phyloP scores from a whole-genome alignment of 2,797 vertebrate species.

The Setipinna tenuifilis region DNA sequence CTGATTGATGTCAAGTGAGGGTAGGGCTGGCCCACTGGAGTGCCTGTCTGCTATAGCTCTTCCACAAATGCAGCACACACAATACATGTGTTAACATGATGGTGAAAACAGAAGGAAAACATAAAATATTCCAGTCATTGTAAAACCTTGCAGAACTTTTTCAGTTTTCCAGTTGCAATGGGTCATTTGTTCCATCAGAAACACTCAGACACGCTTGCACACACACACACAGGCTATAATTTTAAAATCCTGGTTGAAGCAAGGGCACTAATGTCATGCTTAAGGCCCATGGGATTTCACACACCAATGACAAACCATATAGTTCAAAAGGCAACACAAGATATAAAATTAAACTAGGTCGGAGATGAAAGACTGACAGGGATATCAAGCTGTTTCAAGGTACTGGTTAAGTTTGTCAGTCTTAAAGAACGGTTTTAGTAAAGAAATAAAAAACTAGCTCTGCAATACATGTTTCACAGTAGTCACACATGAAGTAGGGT shows the following conservation, averaged over 20 bases:
- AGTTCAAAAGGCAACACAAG: conserved; percentile 32
- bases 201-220: neutral
- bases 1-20: neutral
- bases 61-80: neutral
- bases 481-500: conserved; percentile 19
- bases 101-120: neutral
- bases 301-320: conserved; percentile 33
- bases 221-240: neutral
- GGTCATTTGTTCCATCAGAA: conserved; percentile 32
- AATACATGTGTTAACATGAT: neutral
- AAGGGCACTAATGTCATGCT: conserved; percentile 28
- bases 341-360: conserved; percentile 24
- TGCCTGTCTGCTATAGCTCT: neutral
- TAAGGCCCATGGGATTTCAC: conserved; percentile 47
- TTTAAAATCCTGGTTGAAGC: conserved; percentile 19
- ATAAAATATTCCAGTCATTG: conserved; percentile 13
- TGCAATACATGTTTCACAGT: conserved; percentile 26
- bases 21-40: neutral
- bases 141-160: neutral
- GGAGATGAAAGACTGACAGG: conserved; percentile 4
- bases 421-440: neutral
- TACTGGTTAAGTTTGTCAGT: neutral
- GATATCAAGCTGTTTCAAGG: conserved; percentile 3
- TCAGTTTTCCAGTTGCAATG: conserved; percentile 45
- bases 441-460: conserved; percentile 17